Base-by-base conservation (phyloP, 2,113 vertebrate genomes). In the Megalops atlanticus region DNA sequence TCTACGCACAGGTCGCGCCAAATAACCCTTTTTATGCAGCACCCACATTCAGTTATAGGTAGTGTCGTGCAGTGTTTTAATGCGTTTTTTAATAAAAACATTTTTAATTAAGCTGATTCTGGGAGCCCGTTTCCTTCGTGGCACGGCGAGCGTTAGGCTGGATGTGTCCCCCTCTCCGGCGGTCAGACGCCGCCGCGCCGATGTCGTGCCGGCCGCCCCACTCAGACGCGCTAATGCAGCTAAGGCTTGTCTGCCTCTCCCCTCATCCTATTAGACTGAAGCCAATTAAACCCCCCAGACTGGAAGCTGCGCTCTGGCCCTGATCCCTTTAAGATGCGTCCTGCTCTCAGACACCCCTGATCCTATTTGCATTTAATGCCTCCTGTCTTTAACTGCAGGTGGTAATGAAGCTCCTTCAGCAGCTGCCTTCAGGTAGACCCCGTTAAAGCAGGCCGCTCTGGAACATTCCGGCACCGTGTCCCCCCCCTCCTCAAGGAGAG, bases 221-320 rank as follows among this genome's bases (percentile, higher is more conserved):
- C 33, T 41, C 24, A 69, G 33, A 45, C 35, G 35, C 15, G 36
- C 81, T 71, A 82, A 77, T 84, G 40, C 69, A 54, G 39, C 83
- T 45, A 36, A 71, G 83, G 81, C 43, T 36, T 64, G 43, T 80
- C 15, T 3, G 21, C 33, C 35, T 76, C n/a, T 77, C 18, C 73
- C 4, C 16, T 82, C 76, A 33, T 85, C 41, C 58, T 39, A 73
- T 78, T 82, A 74, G 52, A n/a, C 69, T 33, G 47, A 68, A 79
- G 45, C 36, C 47, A 70, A 33, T 86, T 76, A 76, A 47, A 72
- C 43, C n/a, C 52, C 52, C 31, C 36, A 52, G 27, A 43, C 74
- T 76, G 14, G 16, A 24, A 15, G 41, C 35, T 31, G 31, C 54
- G 72, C 36, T 52, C 70, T 18, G 16, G 33, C 71, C 31, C n/a